Base-by-base conservation (phyloP, 1,140 invertebrate genomes). In the Drosophila prosaltans region DNA sequence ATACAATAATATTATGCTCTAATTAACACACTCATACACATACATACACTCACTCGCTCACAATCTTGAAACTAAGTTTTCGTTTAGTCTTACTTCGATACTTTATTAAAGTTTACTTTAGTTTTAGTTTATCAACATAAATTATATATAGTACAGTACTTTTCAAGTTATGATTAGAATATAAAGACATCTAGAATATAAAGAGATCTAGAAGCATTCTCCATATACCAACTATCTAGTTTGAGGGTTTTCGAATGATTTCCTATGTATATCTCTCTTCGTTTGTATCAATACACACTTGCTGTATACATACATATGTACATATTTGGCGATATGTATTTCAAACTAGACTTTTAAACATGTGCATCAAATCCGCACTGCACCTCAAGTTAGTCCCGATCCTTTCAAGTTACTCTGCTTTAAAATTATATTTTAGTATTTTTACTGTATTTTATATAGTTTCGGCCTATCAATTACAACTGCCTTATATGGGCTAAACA, bases 1-100 rank as follows among this genome's bases (percentile, higher is more conserved):
- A 51, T 51, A 36, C 32, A 36, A 36, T 24, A 10, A 36, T 24
- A 10, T 51, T 36, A 10, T 51, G 72, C 72, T 57, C 24, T 74
- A 64, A 66, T 61, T 30, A 64, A 67, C 59, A 48, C 48, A 54
- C 40, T 41, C 43, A 39, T 32, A 45, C 48, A 63, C 58, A 68
- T 39, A 72, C 7, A 63, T 30, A 69, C 60, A 66, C 24, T 57
- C 21, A 77, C 10, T 60, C 8, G 39, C 24, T 36, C 3, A 54
- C 57, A 59, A 6, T 24, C 45, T 63, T 32, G 40, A 40, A 32
- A 60, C n/a, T 51, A 57, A 36, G 24, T 58, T 59, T 59, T 40
- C 32, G 16, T 43, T 62, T 62, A 43, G 40, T 43, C 2, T 1
- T 40, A 60, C 3, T 39, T 60, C 9, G 4, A 40, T 60, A 21